Evolutionary conservation across 2,113 vertebrate genomes (phyloP), one percentile per base, ranked within the genome.

Genomic region (Barnardius zonarius): DNA sequence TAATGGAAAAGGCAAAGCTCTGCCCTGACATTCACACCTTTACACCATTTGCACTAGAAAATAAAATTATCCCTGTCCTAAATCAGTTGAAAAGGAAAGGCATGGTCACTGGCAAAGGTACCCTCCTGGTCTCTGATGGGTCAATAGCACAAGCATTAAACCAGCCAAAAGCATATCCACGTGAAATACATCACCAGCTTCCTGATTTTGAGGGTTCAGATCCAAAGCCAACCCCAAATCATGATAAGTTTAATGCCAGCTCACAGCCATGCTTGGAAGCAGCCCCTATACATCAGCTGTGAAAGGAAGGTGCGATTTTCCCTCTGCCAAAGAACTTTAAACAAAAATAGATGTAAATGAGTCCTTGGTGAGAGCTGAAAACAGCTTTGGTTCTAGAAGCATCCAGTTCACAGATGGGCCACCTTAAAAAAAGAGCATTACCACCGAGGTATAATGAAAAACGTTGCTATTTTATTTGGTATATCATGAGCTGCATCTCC

Each of bases 81-180:
- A 91, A n/a, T 11, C 46, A 63, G 11, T 3, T 48, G 52, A 52
- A 57, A 51, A 55, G 22, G 25, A 11, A 51, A 68, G 30, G 16
- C 10, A 4, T 2, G 17, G 23, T 24, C 76, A 14, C 17, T 24
- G 41, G 44, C 35, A 83, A 69, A 86, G 55, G n/a, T n/a, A 39
- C 44, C 19, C 28, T 80, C 61, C 49, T 23, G 49, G 44, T 49
- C 49, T 61, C 77, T 75, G 33, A 13, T 6, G 19, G 28, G 28
- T 19, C 2, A 0, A 59, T 7, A 85, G 44, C 51, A 43, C 0
- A 1, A 76, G 48, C 4, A 0, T 3, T 61, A 64, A 76, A 35
- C 39, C 43, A 63, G 43, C 18, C 66, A 81, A 68, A 41, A 52
- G 10, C 20, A 18, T 13, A 51, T 37, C 28, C 41, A 13, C 8